Conservation (phyloP, 2,888 invertebrate species). For the Plutella xylostella region DNA sequence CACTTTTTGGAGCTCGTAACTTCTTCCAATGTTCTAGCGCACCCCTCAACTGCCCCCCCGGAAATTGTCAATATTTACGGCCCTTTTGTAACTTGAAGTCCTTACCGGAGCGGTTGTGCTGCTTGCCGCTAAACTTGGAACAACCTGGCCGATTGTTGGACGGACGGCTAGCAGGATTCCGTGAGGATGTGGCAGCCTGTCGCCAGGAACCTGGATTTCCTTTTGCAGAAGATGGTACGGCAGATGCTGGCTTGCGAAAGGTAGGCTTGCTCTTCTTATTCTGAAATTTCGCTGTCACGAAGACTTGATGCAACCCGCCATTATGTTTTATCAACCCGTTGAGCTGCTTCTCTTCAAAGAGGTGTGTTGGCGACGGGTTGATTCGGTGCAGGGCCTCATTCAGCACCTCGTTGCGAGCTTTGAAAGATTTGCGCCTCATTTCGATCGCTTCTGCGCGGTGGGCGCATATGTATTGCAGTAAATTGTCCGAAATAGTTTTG, state of each 20-base stretch:
- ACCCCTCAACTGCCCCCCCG: not conserved
- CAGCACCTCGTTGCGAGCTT: not conserved
- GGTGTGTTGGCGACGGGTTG: not conserved
- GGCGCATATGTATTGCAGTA: not conserved
- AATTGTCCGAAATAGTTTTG: not conserved
- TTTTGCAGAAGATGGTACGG: too few species aligned
- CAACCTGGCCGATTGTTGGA: too few species aligned
- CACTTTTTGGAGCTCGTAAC: not conserved
- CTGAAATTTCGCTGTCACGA: not conserved
- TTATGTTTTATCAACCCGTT: not conserved
- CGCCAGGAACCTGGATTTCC: too few species aligned
- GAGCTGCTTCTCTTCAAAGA: not conserved
- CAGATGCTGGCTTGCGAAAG: not conserved
- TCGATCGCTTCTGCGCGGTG: not conserved
- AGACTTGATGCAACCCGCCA: not conserved
- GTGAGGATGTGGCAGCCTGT: too few species aligned
- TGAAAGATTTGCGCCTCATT: not conserved
- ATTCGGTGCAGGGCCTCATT: not conserved
- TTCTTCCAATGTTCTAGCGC: not conserved
- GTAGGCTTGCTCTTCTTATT: not conserved
- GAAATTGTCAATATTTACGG: not conserved
- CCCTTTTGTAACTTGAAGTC: too few species aligned
- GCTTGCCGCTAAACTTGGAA: too few species aligned
- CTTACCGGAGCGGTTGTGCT: too few species aligned
- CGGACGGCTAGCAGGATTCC: too few species aligned